phyloP scores from a whole-genome alignment of 2,113 vertebrate species.

The Desmodus rotundus region DNA sequence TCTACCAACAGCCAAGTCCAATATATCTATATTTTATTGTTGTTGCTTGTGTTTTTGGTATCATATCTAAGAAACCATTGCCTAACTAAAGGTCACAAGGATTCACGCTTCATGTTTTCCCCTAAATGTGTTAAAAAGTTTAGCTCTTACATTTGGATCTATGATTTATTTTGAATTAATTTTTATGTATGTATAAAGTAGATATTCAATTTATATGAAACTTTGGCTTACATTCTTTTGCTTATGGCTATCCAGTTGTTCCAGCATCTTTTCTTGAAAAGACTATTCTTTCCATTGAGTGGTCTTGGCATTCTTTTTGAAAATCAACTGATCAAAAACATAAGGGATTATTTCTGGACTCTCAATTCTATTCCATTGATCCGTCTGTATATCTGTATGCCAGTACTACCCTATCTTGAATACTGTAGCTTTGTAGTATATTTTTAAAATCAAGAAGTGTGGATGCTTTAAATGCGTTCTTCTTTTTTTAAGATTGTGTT shows the following conservation, averaged over 20 bases:
- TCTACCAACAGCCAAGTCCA: not conserved
- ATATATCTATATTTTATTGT: not conserved
- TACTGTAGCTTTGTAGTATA: not conserved
- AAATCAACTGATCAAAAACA: not conserved
- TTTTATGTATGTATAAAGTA: not conserved
- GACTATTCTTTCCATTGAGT: not conserved
- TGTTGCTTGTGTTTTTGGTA: not conserved
- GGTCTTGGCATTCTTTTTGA: not conserved
- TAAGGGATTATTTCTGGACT: not conserved
- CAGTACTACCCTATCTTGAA: not conserved
- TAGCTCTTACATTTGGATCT: not conserved
- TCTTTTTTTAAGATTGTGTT: not conserved
- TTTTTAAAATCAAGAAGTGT: constrained; percentile 2
- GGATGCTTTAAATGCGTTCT: not conserved
- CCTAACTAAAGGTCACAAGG: not conserved
- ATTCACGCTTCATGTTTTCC: not conserved
- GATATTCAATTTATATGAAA: not conserved
- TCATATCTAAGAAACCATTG: not conserved
- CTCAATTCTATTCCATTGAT: not conserved
- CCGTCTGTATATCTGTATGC: not conserved
- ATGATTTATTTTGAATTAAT: not conserved
- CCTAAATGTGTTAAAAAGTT: not conserved
- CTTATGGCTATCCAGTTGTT: not conserved
- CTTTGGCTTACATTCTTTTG: not conserved
- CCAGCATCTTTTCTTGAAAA: not conserved